Evolutionary conservation across 2,113 vertebrate genomes (phyloP).

Genomic region (Psettodes erumei): DNA sequence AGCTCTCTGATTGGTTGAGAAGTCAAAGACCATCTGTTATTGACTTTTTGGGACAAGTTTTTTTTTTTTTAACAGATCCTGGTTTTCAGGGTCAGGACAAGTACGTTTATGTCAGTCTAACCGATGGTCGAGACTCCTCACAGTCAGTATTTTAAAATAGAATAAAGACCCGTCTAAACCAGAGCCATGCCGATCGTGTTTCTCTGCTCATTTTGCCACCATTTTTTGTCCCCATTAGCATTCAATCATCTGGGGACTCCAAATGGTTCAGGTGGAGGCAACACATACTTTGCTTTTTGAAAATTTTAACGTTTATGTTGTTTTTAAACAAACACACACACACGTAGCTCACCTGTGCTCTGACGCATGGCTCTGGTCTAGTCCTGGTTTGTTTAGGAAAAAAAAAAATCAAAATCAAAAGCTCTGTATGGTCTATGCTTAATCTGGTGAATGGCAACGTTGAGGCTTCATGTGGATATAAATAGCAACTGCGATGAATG

Average conservation of each 20-base stretch:
- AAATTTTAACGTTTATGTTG: not conserved
- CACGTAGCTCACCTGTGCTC: not conserved
- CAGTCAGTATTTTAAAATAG: conserved; percentile 24
- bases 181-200: conserved; percentile 1
- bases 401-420: no score
- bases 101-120: not conserved
- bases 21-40: conserved; percentile 27
- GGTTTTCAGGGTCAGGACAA: not conserved
- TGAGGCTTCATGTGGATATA: conserved; percentile 41
- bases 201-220: not conserved
- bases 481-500: conserved; percentile 46
- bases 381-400: conserved; percentile 1
- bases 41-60: conserved; percentile 4
- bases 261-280: not conserved
- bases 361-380: conserved; percentile 39
- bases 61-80: conserved; percentile 2
- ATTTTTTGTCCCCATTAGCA: not conserved
- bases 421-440: conserved; percentile 45
- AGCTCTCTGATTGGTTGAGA: conserved; percentile 66
- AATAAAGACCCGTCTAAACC: conserved; percentile 15
- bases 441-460: conserved; percentile 46
- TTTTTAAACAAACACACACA: conserved; percentile 30
- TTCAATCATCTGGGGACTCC: not conserved
- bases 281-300: not conserved
- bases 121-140: conserved; percentile 20